Percentiles rank a stretch among this genome's conserved stretches.
These are phyloP conservation scores for Lontra canadensis DNA, from an alignment of 2,113 vertebrate species.

Conservation along the genomic window DNA sequence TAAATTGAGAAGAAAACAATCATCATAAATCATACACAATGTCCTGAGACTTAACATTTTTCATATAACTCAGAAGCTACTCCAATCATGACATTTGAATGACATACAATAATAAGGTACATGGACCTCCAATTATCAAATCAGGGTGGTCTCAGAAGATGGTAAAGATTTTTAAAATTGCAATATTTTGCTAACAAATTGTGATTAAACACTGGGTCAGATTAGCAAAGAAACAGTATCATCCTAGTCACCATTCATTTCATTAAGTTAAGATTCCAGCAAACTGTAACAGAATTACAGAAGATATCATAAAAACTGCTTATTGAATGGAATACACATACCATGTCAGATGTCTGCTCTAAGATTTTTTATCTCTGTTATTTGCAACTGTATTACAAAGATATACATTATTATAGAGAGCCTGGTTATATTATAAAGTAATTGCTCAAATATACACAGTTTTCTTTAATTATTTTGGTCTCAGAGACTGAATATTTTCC, in stretches of 20 bases:
- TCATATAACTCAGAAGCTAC: conserved; percentile 24
- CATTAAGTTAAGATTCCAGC: not conserved
- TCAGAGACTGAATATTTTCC: not conserved
- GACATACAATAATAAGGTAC: conserved; percentile 13
- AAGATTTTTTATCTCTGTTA: not conserved
- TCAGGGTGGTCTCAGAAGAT: not conserved
- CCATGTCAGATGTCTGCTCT: not conserved
- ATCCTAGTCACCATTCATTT: not conserved
- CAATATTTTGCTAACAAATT: not conserved
- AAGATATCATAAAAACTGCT: not conserved
- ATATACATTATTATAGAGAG: not conserved
- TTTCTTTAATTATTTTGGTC: not conserved
- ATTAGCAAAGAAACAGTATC: not conserved
- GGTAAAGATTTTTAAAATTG: not conserved
- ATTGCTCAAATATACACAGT: not conserved
- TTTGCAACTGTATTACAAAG: not conserved
- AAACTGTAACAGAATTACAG: not conserved
- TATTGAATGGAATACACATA: not conserved
- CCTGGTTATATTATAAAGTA: not conserved
- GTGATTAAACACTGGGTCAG: not conserved
- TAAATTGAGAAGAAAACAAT: conserved; percentile 53
- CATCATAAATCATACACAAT: conserved; percentile 66
- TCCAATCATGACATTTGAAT: conserved; percentile 15
- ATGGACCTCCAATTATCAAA: conserved; percentile 3
- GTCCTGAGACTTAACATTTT: conserved; percentile 62